Conservation (phyloP, 1,140 invertebrate genomes). For the Parapsyche elsis region DNA sequence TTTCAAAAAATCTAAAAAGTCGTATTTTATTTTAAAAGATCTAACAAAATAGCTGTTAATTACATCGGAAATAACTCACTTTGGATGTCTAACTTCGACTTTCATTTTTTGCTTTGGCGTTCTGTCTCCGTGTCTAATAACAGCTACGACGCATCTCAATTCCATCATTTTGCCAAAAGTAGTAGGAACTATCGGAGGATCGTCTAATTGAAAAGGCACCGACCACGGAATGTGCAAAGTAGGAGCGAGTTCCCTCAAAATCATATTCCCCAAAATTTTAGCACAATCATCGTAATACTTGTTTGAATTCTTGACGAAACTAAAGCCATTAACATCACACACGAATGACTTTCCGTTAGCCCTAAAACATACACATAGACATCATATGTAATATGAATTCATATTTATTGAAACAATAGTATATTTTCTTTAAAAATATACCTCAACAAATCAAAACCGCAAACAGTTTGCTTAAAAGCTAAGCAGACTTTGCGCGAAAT, state of each 20-base stretch:
- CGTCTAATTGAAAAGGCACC: conserved; percentile 96
- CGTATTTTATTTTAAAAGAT: not conserved
- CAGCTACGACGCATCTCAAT: conserved; percentile 95
- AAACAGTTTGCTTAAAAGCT: conserved; percentile 99
- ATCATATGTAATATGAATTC: conserved; percentile 20
- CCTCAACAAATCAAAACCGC: conserved; percentile 98
- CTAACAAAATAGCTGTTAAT: not conserved
- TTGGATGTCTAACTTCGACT: conserved; percentile 98
- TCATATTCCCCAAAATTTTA: conserved; percentile 94
- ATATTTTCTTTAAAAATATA: conserved; percentile 57
- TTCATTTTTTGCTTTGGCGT: conserved; percentile 99
- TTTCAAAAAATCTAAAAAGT: conserved; percentile 90
- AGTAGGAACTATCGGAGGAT: conserved; percentile 98
- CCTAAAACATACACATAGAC: conserved; percentile 65
- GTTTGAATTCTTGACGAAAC: conserved; percentile 99
- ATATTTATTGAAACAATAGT: not conserved
- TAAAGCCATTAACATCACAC: conserved; percentile 99
- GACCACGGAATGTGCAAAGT: conserved; percentile 97
- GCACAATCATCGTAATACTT: conserved; percentile 99
- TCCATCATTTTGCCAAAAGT: conserved; percentile 99
- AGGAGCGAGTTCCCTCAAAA: conserved; percentile 91
- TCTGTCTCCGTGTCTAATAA: conserved; percentile 97
- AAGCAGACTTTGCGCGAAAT: conserved; percentile 98
- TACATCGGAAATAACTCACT: conserved; percentile 71
- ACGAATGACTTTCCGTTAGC: conserved; percentile 99